Conservation (phyloP, 2,113 vertebrate genomes). For the Chelonoidis abingdonii region DNA sequence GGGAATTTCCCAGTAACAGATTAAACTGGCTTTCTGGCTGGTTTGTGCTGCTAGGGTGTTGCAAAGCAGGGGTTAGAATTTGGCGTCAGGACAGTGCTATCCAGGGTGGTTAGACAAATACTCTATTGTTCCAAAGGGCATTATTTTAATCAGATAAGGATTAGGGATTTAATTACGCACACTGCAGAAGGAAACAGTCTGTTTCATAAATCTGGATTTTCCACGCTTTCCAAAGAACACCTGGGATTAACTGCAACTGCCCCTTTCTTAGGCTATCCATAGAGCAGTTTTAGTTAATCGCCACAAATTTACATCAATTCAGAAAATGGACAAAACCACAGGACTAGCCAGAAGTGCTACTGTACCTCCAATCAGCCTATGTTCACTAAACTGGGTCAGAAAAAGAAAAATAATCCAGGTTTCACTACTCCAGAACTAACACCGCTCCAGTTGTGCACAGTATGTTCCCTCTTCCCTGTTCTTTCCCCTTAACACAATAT, state of each 20-base stretch:
- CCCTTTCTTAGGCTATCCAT: neutral
- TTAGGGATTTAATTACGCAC: neutral
- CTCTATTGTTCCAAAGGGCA: neutral
- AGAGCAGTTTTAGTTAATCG: neutral
- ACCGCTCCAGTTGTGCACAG: neutral
- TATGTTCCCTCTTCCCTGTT: conserved; percentile 39
- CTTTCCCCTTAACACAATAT: neutral
- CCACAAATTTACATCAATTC: neutral
- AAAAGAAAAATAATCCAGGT: conserved; percentile 28
- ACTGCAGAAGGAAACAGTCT: neutral
- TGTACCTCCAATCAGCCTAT: neutral
- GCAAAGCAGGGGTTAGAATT: neutral
- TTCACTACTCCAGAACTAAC: conserved; percentile 44
- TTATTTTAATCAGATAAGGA: neutral
- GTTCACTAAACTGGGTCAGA: conserved; percentile 25
- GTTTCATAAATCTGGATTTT: neutral
- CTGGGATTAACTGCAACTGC: neutral
- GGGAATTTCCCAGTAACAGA: neutral
- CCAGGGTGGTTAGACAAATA: neutral
- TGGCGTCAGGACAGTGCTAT: neutral
- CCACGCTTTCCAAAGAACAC: neutral
- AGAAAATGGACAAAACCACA: neutral
- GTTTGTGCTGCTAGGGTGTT: neutral
- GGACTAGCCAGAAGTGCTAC: conserved; percentile 22
- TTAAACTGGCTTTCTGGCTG: neutral